Conservation (phyloP, 1,140 invertebrate species). For the Neocloeon triangulifer region DNA sequence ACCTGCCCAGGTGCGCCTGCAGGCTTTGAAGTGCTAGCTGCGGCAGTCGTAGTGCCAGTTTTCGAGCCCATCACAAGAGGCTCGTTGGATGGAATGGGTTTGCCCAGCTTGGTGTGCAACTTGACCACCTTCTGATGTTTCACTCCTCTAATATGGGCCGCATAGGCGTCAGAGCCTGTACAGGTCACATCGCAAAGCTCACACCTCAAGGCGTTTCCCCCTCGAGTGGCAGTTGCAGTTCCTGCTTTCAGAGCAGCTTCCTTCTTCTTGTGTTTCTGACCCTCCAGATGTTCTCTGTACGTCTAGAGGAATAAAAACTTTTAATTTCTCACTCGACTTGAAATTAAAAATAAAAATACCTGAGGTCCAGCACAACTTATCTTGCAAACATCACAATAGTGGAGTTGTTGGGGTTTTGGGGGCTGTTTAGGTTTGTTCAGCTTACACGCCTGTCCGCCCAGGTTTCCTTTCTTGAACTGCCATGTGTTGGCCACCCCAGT, state of each 20-base stretch:
- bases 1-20: slow-evolving; percentile 8
- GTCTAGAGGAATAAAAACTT: slow-evolving; percentile 34
- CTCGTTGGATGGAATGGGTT: slow-evolving; percentile 87
- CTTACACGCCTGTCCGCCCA: slow-evolving; percentile 28
- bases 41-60: slow-evolving; percentile 11
- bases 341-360: slow-evolving; percentile 18
- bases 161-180: slow-evolving; percentile 92
- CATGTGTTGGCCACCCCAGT: slow-evolving; percentile 21
- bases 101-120: slow-evolving; percentile 87
- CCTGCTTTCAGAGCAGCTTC: slow-evolving; percentile 69
- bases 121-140: slow-evolving; percentile 97
- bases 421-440: slow-evolving; percentile 49
- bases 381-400: slow-evolving; percentile 93
- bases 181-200: slow-evolving; percentile 94
- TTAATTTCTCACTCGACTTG: too few relatives aligned
- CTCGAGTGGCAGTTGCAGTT: slow-evolving; percentile 24
- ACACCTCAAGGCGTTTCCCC: slow-evolving; percentile 52
- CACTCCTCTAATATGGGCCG: slow-evolving; percentile 87
- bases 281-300: slow-evolving; percentile 91
- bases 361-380: slow-evolving; percentile 91
- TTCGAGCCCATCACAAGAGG: slow-evolving; percentile 48
- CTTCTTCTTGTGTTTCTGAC: slow-evolving; percentile 97
- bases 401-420: slow-evolving; percentile 72
- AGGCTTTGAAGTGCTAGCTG: slow-evolving; percentile 11
- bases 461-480: slow-evolving; percentile 43